Conservation (phyloP, 2,113 vertebrate species). For the Progne subis region DNA sequence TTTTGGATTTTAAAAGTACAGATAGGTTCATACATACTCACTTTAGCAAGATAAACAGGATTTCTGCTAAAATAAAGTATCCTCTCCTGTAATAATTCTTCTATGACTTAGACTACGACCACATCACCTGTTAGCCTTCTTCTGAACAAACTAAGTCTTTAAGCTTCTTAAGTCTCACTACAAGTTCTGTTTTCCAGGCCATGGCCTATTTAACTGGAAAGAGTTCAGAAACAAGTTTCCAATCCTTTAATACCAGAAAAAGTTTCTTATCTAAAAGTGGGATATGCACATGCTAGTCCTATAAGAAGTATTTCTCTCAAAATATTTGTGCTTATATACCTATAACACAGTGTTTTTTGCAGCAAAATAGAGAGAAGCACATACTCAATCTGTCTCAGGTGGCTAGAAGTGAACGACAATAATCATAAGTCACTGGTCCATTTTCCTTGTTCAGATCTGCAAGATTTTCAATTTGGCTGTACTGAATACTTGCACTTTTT, state of each 20-base stretch:
- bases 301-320: background rate
- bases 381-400: background rate
- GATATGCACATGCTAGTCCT: background rate
- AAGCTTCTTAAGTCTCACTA: slow-evolving; percentile 35
- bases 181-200: slow-evolving; percentile 17
- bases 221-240: slow-evolving; percentile 10
- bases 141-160: slow-evolving; percentile 30
- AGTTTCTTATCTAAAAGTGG: background rate
- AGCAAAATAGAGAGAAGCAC: background rate
- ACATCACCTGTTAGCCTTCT: slow-evolving; percentile 26
- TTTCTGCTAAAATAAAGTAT: background rate
- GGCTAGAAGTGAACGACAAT: background rate
- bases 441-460: background rate
- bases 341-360: background rate
- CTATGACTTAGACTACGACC: background rate
- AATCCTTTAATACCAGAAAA: background rate
- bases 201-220: slow-evolving; percentile 12
- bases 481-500: background rate
- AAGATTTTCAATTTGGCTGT: background rate
- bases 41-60: background rate
- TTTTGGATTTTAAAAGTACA: background rate
- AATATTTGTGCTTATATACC: background rate
- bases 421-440: background rate
- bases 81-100: background rate
- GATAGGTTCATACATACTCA: background rate